Percentiles rank a stretch among this genome's conserved stretches.
phyloP scores from a whole-genome alignment of 1,140 invertebrate species.

The Heliconius hewitsoni region DNA sequence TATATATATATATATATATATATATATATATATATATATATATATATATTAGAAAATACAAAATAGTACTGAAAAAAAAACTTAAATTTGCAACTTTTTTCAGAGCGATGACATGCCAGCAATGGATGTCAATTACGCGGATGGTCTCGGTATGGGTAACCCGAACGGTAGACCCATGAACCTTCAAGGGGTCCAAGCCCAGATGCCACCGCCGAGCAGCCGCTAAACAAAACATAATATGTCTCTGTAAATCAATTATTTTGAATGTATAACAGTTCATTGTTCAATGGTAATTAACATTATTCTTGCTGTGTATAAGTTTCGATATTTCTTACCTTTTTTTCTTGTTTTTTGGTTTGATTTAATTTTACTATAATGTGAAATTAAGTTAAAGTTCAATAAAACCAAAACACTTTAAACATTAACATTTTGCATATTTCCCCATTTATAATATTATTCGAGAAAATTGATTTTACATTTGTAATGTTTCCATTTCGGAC shows the following conservation, averaged over 20 bases:
- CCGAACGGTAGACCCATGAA: slow-evolving; percentile 79
- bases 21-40: too few relatives aligned
- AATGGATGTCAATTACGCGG: slow-evolving; percentile 86
- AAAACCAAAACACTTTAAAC: too few relatives aligned
- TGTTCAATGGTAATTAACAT: background rate
- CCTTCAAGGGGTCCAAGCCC: slow-evolving; percentile 74
- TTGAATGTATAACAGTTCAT: background rate
- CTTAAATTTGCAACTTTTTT: slow-evolving; percentile 39
- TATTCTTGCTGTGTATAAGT: background rate
- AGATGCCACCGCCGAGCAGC: slow-evolving; percentile 75
- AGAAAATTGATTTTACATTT: background rate
- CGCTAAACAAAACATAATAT: slow-evolving; percentile 47
- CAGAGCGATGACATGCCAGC: slow-evolving; percentile 89
- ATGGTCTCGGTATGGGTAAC: slow-evolving; percentile 80
- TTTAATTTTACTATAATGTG: background rate
- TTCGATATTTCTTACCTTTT: background rate
- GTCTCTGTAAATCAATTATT: slow-evolving; percentile 11
- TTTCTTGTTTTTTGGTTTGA: background rate
- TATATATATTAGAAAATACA: background rate
- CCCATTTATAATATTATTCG: too few relatives aligned
- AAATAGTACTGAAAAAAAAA: background rate
- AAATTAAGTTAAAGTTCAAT: background rate
- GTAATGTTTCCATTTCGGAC: background rate
- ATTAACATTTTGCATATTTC: too few relatives aligned
- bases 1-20: too few relatives aligned